Evolutionary conservation across 2,113 vertebrate genomes (phyloP), one percentile per base, ranked within the genome.

Genomic region (Chaetodon trifascialis): DNA sequence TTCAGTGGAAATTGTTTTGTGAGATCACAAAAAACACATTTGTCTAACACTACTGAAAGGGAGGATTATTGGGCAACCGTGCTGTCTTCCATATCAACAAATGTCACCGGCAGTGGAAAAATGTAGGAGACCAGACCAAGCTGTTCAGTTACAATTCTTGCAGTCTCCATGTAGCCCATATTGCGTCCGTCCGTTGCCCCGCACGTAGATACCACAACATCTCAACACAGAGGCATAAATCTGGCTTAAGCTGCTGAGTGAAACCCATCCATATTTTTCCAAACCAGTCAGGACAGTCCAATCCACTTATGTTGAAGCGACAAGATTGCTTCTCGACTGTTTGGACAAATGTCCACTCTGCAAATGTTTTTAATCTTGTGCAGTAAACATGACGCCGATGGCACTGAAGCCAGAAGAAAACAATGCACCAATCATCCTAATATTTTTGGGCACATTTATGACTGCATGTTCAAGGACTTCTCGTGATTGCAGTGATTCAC

Each of bases 211-310:
- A 64, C 82, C 82, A 73, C 76, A 70, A 79, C 64, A 69, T 88
- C 83, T 70, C 56, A 82, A 82, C 81, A 79, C 75, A 62, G 73
- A 80, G 68, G 34, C 79, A 79, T 73, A 79, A 75, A 82, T 77
- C 75, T 77, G 79, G 65, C 76, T 58, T 49, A 49, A 87, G 80
- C 65, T 67, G 85, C 42, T 65, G 73, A 85, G 59, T 69, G 60
- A 88, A 79, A 86, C 68, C 71, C 72, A 79, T 68, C 68, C 74
- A 82, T 71, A 63, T 79, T 85, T 80, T 78, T 76, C 56, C 70
- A 89, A 86, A 84, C 60, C 66, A 80, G 79, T 82, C 76, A 52
- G 73, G 82, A 63, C 62, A 75, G 69, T 87, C 80, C 80, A 49
- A 84, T 74, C 68, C 73, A 80, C 77, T 89, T 47, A 73, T 7